Evolutionary conservation across 2,113 vertebrate species (phyloP).

Genomic region (Epinephelus lanceolatus): DNA sequence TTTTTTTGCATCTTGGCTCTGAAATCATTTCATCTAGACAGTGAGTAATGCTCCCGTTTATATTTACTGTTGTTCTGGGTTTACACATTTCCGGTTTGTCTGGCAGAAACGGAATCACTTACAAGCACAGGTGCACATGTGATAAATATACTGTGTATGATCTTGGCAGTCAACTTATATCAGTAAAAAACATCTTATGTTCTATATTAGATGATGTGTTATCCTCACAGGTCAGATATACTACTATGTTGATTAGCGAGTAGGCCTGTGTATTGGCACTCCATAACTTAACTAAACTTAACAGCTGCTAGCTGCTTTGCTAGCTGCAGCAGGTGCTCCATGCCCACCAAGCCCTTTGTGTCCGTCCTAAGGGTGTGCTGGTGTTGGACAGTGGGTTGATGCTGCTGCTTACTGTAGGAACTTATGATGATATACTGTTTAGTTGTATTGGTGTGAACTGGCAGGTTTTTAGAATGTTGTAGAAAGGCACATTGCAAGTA

Average conservation of each 20-base stretch:
- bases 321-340: no score
- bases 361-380: no score
- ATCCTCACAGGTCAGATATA: neutral
- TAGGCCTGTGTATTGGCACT: no score
- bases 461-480: no score
- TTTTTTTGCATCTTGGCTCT: slow-evolving; percentile 40
- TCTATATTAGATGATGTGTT: neutral
- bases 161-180: neutral
- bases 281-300: no score
- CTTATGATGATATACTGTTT: no score
- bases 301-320: no score
- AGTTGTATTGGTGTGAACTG: no score
- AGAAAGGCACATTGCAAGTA: no score
- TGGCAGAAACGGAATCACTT: neutral
- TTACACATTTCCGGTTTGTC: slow-evolving; percentile 16
- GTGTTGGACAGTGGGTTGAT: no score
- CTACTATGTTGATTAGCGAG: neutral
- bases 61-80: slow-evolving; percentile 25
- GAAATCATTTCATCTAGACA: slow-evolving; percentile 22
- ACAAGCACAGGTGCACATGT: neutral
- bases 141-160: neutral
- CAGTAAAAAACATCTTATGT: neutral
- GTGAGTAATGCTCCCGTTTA: slow-evolving; percentile 28
- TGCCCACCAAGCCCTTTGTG: no score
- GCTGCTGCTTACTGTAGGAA: no score